phyloP scores from a whole-genome alignment of 1,140 invertebrate species.

The Tribolium madens region DNA sequence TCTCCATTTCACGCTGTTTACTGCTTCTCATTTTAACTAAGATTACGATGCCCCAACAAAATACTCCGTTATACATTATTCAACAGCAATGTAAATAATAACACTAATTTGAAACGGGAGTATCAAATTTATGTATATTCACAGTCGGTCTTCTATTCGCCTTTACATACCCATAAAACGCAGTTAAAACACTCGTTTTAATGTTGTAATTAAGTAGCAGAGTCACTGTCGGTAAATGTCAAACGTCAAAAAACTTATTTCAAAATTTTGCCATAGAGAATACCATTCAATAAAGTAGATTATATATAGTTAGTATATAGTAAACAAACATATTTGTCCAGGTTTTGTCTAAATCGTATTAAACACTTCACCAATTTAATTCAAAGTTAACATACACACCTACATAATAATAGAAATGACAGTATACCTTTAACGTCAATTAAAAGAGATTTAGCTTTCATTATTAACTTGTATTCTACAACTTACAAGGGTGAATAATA shows the following conservation, averaged over 20 bases:
- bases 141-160: background rate
- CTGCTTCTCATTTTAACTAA: conserved; percentile 15
- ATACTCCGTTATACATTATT: conserved; percentile 25
- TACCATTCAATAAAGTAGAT: background rate
- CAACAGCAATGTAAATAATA: conserved; percentile 9
- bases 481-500: conserved; percentile 21
- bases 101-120: conserved; percentile 4
- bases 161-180: too few relatives aligned
- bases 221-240: too few relatives aligned
- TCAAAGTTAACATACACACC: conserved; percentile 7
- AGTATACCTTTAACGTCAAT: conserved; percentile 5
- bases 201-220: too few relatives aligned
- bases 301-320: background rate
- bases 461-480: background rate
- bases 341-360: conserved; percentile 3
- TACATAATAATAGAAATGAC: conserved; percentile 11
- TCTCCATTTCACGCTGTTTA: conserved; percentile 8
- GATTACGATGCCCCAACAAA: conserved; percentile 26
- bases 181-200: too few relatives aligned
- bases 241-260: too few relatives aligned
- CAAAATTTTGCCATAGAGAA: too few relatives aligned
- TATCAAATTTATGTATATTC: conserved; percentile 6
- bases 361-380: conserved; percentile 26
- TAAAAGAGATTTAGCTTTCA: conserved; percentile 3
- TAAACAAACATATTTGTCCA: conserved; percentile 27